Evolutionary conservation across 2,888 invertebrate genomes (phyloP).

Genomic region (Melanchra persicariae): DNA sequence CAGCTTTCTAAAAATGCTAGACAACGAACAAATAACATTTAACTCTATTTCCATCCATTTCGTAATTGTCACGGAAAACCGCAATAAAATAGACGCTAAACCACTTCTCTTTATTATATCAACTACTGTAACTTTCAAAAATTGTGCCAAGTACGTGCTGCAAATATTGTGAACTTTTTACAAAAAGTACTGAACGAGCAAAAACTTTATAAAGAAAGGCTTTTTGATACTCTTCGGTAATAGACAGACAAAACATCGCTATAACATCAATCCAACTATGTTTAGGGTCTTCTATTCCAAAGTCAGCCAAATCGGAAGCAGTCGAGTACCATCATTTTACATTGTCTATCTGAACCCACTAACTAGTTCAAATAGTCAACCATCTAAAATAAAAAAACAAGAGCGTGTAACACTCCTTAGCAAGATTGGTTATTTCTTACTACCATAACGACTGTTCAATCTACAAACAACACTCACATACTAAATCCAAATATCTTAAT

Average conservation of each 20-base stretch:
- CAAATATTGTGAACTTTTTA: not conserved
- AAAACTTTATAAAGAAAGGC: not conserved
- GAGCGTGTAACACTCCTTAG: too few relatives aligned
- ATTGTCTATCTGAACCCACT: too few relatives aligned
- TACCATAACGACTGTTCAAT: not conserved
- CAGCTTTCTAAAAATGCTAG: slow-evolving; percentile 29
- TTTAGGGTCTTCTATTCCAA: too few relatives aligned
- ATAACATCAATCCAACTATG: too few relatives aligned
- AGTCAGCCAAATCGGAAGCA: too few relatives aligned
- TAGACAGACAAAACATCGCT: not conserved
- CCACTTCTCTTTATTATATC: slow-evolving; percentile 57
- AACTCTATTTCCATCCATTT: slow-evolving; percentile 38
- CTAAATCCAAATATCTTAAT: not conserved
- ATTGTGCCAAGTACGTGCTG: slow-evolving; percentile 16
- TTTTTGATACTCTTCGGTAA: not conserved
- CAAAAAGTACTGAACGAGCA: not conserved
- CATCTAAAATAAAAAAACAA: too few relatives aligned
- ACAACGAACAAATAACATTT: slow-evolving; percentile 26
- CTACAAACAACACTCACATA: not conserved
- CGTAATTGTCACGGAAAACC: slow-evolving; percentile 48
- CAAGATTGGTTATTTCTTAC: too few relatives aligned
- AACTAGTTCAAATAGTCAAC: too few relatives aligned
- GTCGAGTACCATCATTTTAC: too few relatives aligned
- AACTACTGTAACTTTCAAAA: slow-evolving; percentile 70
- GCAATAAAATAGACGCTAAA: slow-evolving; percentile 41